Conservation (phyloP, 2,888 invertebrate species). For the Saturnia japonica region DNA sequence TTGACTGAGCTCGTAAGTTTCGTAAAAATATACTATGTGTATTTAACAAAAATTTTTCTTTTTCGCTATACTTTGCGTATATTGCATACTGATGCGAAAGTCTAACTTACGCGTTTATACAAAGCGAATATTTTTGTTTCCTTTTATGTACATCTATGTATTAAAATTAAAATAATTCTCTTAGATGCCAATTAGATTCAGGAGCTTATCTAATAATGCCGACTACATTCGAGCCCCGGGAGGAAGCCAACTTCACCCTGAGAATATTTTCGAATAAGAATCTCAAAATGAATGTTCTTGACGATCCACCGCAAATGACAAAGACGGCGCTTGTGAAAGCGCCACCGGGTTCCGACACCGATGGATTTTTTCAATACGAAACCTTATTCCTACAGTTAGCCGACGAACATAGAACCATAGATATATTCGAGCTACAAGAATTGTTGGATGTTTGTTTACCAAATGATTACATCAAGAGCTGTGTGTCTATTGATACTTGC, state of each 20-base stretch:
- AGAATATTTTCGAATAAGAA: conserved; percentile 90
- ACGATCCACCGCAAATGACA: conserved; percentile 85
- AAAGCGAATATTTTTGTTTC: neutral
- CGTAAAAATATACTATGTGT: neutral
- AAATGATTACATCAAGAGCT: conserved; percentile 97
- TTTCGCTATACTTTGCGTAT: neutral
- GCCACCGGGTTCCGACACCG: conserved; percentile 85
- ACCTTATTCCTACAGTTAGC: conserved; percentile 94
- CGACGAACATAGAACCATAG: conserved; percentile 94
- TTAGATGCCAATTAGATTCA: conserved; percentile 88
- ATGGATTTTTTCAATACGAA: conserved; percentile 92
- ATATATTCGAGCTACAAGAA: conserved; percentile 95
- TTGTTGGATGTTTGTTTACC: conserved; percentile 94
- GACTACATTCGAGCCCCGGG: conserved; percentile 94
- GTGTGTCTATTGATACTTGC: conserved; percentile 95
- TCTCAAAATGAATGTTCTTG: conserved; percentile 87
- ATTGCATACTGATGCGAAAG: neutral
- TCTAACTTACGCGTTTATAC: neutral
- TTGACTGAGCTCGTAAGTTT: neutral
- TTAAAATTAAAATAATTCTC: conserved; percentile 38
- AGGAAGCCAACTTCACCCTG: conserved; percentile 94
- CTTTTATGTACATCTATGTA: neutral
- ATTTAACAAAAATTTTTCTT: neutral
- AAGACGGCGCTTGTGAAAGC: conserved; percentile 90
- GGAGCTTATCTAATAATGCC: conserved; percentile 93